These are phyloP conservation scores for Siphlonurus alternatus DNA, from an alignment of 2,888 invertebrate genomes.

Conservation along the genomic window DNA sequence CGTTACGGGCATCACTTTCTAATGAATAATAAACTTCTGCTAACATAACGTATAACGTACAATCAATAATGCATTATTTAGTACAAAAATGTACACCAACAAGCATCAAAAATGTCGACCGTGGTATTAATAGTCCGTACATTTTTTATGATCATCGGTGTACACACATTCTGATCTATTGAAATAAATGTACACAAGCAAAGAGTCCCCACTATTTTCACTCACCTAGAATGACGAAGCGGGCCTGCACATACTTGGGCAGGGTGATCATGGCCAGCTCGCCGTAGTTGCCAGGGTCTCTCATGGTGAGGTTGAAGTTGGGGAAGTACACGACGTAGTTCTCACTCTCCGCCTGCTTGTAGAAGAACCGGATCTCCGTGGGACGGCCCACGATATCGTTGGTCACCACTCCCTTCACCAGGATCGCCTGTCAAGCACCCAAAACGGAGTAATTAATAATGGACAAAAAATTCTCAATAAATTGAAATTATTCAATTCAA, in stretches of 20 bases:
- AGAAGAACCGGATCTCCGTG: constrained; percentile 92
- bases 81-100: too few species aligned
- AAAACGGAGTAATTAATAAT: too few species aligned
- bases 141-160: too few species aligned
- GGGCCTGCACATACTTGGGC: constrained; percentile 82
- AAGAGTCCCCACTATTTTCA: neutral
- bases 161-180: too few species aligned
- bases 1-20: too few species aligned
- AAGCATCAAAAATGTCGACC: too few species aligned
- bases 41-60: too few species aligned
- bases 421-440: constrained; percentile 50
- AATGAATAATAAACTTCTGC: too few species aligned
- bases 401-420: constrained; percentile 87
- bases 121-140: too few species aligned
- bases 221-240: constrained; percentile 66
- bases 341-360: constrained; percentile 84
- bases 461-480: constrained; percentile 2
- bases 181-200: too few species aligned
- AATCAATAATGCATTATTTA: neutral
- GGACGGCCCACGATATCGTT: constrained; percentile 91
- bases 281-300: constrained; percentile 93
- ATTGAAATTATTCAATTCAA: neutral
- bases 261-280: constrained; percentile 91
- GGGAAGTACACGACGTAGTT: constrained; percentile 96
- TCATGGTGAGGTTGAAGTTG: constrained; percentile 85